These are phyloP conservation scores for Microcebus griseorufus DNA, from an alignment of 2,113 vertebrate species.

Conservation along the genomic window DNA sequence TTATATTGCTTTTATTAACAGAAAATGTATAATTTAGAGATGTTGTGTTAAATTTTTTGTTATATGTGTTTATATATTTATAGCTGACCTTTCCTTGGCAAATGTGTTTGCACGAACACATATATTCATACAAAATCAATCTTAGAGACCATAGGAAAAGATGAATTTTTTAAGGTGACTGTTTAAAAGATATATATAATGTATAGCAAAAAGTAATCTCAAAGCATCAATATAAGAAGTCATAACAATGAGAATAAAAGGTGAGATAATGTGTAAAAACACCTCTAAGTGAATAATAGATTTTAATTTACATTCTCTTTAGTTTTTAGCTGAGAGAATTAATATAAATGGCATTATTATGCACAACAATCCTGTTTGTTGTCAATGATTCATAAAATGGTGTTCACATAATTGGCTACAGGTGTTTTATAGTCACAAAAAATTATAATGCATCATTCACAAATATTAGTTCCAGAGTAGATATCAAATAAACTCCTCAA, in stretches of 20 bases:
- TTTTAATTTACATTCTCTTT: not conserved
- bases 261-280: not conserved
- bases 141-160: not conserved
- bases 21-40: conserved; percentile 69
- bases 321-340: not conserved
- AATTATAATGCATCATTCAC: not conserved
- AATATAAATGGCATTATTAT: conserved; percentile 15
- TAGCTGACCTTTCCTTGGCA: not conserved
- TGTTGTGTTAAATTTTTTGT: conserved; percentile 8
- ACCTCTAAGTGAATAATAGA: not conserved
- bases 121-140: not conserved
- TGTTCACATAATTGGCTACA: not conserved
- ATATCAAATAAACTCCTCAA: not conserved
- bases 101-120: not conserved
- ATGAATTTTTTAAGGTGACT: not conserved
- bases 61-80: not conserved
- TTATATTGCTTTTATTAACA: conserved; percentile 79
- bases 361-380: not conserved
- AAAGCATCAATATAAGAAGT: not conserved
- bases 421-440: not conserved
- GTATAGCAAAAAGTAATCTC: not conserved
- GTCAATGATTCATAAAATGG: not conserved
- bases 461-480: not conserved
- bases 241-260: not conserved
- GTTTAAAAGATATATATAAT: not conserved